These are phyloP conservation scores for Bombylius discolor DNA, from an alignment of 2,888 invertebrate genomes.

Conservation along the genomic window DNA sequence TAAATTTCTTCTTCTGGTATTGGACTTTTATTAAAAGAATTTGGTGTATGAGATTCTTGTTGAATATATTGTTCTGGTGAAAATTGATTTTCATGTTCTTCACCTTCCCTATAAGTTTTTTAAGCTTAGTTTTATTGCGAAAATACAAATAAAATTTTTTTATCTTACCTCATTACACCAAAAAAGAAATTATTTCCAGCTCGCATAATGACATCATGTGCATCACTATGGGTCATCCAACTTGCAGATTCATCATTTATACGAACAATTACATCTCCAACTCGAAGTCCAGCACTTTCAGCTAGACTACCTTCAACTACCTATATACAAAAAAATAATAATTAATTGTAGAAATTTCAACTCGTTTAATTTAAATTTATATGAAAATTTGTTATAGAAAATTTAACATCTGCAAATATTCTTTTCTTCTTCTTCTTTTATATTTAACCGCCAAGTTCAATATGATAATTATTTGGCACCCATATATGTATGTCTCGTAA, in stretches of 20 bases:
- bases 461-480: too few relatives aligned
- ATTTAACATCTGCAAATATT: too few relatives aligned
- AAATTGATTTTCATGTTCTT: too few relatives aligned
- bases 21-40: not conserved
- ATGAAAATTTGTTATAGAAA: too few relatives aligned
- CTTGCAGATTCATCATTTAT: constrained; percentile 58
- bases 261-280: constrained; percentile 71
- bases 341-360: constrained; percentile 3
- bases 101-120: too few relatives aligned
- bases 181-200: constrained; percentile 61
- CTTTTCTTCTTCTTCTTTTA: too few relatives aligned
- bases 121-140: too few relatives aligned
- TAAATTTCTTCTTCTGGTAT: not conserved
- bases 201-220: constrained; percentile 56
- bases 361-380: too few relatives aligned
- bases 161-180: constrained; percentile 32
- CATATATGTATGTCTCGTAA: too few relatives aligned
- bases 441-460: too few relatives aligned
- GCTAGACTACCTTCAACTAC: constrained; percentile 70
- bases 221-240: constrained; percentile 60
- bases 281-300: constrained; percentile 63
- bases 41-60: not conserved
- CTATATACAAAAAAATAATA: constrained; percentile 37
- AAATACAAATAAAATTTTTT: too few relatives aligned
- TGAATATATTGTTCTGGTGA: too few relatives aligned